Evolutionary conservation across 2,888 invertebrate species (phyloP).

Genomic region (Polydrusus cervinus): DNA sequence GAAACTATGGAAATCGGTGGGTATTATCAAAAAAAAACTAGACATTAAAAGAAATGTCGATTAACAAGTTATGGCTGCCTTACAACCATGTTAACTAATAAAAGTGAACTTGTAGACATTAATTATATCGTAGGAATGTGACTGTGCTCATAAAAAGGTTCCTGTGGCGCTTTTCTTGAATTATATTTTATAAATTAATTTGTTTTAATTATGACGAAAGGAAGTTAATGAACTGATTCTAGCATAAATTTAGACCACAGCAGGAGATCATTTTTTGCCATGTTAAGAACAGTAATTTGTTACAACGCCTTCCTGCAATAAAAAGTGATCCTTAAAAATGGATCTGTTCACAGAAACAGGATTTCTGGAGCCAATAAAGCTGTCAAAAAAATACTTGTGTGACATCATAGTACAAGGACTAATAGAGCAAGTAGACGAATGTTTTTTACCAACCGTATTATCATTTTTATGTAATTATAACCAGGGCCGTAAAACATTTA

Average conservation of each 20-base stretch:
- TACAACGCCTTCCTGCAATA: neutral
- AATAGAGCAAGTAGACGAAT: too few species aligned
- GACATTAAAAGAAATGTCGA: neutral
- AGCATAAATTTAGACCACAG: neutral
- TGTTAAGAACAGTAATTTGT: neutral
- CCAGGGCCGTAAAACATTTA: too few species aligned
- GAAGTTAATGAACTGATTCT: slow-evolving; percentile 1
- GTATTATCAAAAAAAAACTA: neutral
- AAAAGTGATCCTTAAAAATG: neutral
- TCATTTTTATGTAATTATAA: too few species aligned
- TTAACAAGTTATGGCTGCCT: neutral
- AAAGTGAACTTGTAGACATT: slow-evolving; percentile 18
- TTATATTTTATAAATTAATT: slow-evolving; percentile 14
- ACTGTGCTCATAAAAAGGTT: slow-evolving; percentile 8
- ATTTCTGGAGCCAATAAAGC: too few species aligned
- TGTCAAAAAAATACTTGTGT: too few species aligned
- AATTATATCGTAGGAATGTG: slow-evolving; percentile 24
- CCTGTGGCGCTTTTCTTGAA: slow-evolving; percentile 3
- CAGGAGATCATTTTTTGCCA: neutral
- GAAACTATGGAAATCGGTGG: neutral
- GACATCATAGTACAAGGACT: too few species aligned
- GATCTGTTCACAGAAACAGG: too few species aligned
- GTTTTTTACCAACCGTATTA: too few species aligned
- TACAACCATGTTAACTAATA: slow-evolving; percentile 10
- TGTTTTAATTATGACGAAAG: slow-evolving; percentile 7